phyloP scores from a whole-genome alignment of 2,888 invertebrate species.

The Tanypteryx hageni region DNA sequence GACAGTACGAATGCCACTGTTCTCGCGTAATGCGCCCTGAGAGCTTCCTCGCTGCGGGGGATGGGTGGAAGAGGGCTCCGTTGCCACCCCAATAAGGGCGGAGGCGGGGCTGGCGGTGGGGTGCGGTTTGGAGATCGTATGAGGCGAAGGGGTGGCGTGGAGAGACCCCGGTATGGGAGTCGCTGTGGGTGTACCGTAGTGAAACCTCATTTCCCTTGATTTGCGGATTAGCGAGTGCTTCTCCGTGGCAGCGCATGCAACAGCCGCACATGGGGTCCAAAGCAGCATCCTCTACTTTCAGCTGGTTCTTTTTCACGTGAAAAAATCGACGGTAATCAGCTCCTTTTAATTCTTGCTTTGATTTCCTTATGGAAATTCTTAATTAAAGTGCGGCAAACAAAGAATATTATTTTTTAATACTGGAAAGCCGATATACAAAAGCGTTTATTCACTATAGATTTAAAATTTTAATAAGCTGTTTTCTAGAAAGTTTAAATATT shows the following conservation, averaged over 20 bases:
- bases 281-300: neutral
- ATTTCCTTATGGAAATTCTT: no score
- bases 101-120: neutral
- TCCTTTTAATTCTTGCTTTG: neutral
- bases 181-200: neutral
- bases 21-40: conserved; percentile 39
- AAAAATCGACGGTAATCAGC: neutral
- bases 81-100: neutral
- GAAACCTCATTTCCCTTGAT: conserved; percentile 47
- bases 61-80: neutral
- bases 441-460: no score
- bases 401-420: no score
- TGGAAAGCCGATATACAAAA: no score
- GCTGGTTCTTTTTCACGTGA: neutral
- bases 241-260: no score
- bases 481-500: no score
- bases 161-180: neutral
- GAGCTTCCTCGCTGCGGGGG: neutral
- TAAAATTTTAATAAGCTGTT: no score
- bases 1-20: conserved; percentile 13
- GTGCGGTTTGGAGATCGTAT: neutral
- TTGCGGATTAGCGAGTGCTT: neutral
- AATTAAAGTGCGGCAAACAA: no score
- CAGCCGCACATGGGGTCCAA: neutral
- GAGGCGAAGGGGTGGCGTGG: neutral